These are phyloP conservation scores for Procambarus clarkii DNA, from an alignment of 1,140 invertebrate species.

Conservation along the genomic window DNA sequence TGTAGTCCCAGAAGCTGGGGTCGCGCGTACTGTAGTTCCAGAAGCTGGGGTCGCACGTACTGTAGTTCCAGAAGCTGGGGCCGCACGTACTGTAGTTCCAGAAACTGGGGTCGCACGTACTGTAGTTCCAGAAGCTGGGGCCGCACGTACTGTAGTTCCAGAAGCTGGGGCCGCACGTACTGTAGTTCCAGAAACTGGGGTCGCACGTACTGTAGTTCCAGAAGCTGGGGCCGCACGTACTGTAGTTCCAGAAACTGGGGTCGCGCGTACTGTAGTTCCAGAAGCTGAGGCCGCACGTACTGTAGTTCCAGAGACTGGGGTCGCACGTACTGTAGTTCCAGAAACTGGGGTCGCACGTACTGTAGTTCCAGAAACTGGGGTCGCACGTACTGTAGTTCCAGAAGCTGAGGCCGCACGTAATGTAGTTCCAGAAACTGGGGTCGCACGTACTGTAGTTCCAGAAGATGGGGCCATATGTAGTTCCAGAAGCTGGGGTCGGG, in stretches of 20 bases:
- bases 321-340: neutral
- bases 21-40: neutral
- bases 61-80: neutral
- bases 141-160: neutral
- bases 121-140: neutral
- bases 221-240: neutral
- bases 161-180: neutral
- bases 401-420: too few species aligned
- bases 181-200: neutral
- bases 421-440: too few species aligned
- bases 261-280: neutral
- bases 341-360: neutral
- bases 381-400: too few species aligned
- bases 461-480: too few species aligned
- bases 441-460: neutral
- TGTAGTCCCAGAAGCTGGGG: neutral
- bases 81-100: neutral
- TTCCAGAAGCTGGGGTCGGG: neutral
- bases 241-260: too few species aligned
- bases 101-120: neutral
- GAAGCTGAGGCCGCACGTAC: neutral
- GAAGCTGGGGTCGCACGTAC: neutral
- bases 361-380: neutral
- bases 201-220: neutral
- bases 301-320: neutral